Conservation (phyloP, 2,888 invertebrate species). For the Ichneumon xanthorius region DNA sequence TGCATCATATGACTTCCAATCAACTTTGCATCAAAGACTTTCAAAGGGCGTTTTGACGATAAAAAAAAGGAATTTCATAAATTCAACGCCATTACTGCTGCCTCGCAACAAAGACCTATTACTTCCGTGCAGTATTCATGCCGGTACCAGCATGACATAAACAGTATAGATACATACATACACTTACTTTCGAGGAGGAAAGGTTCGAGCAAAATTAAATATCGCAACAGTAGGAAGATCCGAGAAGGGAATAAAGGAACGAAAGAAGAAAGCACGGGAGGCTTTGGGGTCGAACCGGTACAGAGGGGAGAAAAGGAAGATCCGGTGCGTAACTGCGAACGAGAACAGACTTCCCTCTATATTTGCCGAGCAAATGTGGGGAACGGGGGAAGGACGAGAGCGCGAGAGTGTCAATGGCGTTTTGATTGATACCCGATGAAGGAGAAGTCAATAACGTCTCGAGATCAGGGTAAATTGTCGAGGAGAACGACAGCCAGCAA, state of each 20-base stretch:
- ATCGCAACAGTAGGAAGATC: constrained; percentile 60
- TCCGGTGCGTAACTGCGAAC: constrained; percentile 65
- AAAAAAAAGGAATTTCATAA: neutral
- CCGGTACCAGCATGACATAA: constrained; percentile 29
- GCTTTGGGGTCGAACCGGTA: constrained; percentile 46
- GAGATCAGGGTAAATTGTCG: constrained; percentile 72
- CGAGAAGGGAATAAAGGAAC: constrained; percentile 30
- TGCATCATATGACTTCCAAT: no score
- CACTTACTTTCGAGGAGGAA: constrained; percentile 47
- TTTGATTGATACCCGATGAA: constrained; percentile 76
- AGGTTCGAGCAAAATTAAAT: constrained; percentile 68
- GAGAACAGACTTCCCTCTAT: constrained; percentile 63
- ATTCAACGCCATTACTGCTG: neutral
- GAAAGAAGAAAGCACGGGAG: constrained; percentile 38
- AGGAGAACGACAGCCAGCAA: constrained; percentile 62
- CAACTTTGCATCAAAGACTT: neutral
- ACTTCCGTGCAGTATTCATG: neutral
- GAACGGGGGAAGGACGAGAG: constrained; percentile 52
- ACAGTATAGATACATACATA: constrained; percentile 21
- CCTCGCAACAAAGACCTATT: neutral
- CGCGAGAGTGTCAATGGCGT: constrained; percentile 74
- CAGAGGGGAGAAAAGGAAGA: constrained; percentile 59
- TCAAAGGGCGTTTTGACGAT: neutral
- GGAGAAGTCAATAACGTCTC: constrained; percentile 76
- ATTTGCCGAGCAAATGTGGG: constrained; percentile 66